A percentile compares a stretch with the other conserved stretches of the same genome.
These are phyloP conservation scores for Penaeus vannamei DNA, from an alignment of 1,140 invertebrate genomes.

Conservation along the genomic window DNA sequence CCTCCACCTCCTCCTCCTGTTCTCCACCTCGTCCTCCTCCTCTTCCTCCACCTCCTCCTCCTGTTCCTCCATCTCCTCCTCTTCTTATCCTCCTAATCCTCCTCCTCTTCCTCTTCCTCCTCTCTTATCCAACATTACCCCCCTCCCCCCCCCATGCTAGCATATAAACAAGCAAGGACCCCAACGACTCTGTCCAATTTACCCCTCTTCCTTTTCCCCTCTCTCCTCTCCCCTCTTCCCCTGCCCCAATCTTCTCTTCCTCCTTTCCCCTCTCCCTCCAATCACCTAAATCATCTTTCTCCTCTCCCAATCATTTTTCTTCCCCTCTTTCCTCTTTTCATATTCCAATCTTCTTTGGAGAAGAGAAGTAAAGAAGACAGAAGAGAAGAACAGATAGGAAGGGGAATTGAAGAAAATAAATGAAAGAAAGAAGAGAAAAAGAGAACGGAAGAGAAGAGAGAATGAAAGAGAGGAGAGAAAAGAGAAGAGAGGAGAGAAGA, in stretches of 20 bases:
- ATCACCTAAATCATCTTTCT: neutral
- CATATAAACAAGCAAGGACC: no score
- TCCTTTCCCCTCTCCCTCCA: neutral
- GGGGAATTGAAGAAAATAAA: neutral
- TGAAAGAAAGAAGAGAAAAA: neutral
- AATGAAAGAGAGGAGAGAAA: neutral
- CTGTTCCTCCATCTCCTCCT: neutral
- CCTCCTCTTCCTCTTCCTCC: neutral
- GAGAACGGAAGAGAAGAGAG: neutral
- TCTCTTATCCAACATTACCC: neutral
- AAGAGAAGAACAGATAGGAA: neutral
- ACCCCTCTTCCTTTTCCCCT: no score
- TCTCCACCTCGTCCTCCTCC: neutral
- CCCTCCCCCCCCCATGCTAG: neutral
- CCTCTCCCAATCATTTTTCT: neutral
- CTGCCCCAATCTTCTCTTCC: neutral
- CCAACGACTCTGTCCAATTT: no score
- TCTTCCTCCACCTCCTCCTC: neutral
- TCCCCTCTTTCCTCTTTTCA: neutral
- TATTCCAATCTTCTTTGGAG: neutral
- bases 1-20: neutral
- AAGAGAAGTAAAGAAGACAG: neutral
- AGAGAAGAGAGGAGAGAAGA: neutral
- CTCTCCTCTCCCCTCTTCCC: neutral
- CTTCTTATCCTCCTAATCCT: neutral